Conservation (phyloP, 2,113 vertebrate genomes). For the Caranx melampygus region DNA sequence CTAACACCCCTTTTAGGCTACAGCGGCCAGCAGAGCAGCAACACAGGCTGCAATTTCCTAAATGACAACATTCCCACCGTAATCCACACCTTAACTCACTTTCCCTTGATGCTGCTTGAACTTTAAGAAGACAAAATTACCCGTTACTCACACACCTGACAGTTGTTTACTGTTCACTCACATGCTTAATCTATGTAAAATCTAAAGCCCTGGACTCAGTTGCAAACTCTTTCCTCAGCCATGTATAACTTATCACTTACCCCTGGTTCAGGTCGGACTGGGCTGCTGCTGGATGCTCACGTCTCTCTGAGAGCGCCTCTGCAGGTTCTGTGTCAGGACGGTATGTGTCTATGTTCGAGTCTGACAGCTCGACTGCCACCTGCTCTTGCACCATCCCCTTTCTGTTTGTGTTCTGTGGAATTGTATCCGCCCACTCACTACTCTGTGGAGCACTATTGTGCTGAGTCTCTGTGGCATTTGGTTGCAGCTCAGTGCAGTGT, state of each 20-base stretch:
- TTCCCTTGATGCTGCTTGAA: neutral
- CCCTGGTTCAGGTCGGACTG: constrained; percentile 27
- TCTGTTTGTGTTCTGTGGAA: constrained; percentile 20
- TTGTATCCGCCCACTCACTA: constrained; percentile 60
- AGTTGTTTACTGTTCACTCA: neutral
- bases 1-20: neutral
- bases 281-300: constrained; percentile 5
- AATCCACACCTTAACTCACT: neutral
- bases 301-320: neutral
- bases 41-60: neutral
- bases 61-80: neutral
- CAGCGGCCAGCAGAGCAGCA: neutral
- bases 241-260: constrained; percentile 49
- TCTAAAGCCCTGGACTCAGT: neutral
- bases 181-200: neutral
- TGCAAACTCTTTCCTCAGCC: neutral
- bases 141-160: neutral
- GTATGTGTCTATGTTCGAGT: neutral
- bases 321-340: neutral
- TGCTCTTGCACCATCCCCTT: constrained; percentile 9
- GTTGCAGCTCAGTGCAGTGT: constrained; percentile 8
- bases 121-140: neutral
- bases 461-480: constrained; percentile 31
- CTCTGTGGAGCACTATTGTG: constrained; percentile 39
- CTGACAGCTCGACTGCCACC: constrained; percentile 46